Evolutionary conservation across 2,797 vertebrate species (phyloP).

Genomic region (Podarcis siculus): DNA sequence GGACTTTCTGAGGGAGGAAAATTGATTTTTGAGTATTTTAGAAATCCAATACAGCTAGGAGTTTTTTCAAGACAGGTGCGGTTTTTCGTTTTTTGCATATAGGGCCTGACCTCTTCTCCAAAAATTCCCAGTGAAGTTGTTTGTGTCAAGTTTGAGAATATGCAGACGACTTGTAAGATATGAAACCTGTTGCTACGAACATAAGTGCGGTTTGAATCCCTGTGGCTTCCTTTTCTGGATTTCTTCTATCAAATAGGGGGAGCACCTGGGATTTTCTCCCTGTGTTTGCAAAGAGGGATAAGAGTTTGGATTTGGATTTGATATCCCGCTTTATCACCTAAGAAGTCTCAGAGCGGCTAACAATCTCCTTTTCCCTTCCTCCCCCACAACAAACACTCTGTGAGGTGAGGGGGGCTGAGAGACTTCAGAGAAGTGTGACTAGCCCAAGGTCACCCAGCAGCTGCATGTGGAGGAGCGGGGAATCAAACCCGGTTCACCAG

Average conservation of each 20-base stretch:
- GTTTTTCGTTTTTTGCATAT: neutral
- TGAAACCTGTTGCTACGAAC: neutral
- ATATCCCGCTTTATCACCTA: too few relatives aligned
- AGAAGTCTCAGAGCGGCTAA: too few relatives aligned
- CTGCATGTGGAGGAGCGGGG: too few relatives aligned
- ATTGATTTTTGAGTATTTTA: constrained; percentile 54
- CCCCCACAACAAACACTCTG: too few relatives aligned
- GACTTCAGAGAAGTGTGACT: too few relatives aligned
- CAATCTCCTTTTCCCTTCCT: too few relatives aligned
- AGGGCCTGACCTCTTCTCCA: neutral
- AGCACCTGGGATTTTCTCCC: neutral
- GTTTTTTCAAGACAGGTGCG: neutral
- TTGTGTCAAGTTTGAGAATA: neutral
- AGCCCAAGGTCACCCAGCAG: too few relatives aligned
- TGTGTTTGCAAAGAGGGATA: neutral
- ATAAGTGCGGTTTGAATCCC: neutral
- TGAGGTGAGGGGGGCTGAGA: too few relatives aligned
- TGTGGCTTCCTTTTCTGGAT: neutral
- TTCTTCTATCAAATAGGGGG: neutral
- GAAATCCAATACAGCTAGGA: neutral
- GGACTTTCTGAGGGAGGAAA: constrained; percentile 45
- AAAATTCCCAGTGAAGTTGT: neutral
- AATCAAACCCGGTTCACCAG: too few relatives aligned
- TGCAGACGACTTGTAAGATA: neutral
- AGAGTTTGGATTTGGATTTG: too few relatives aligned